Percentiles rank a stretch among this genome's conserved stretches.
Conservation (phyloP, 2,113 vertebrate species). For the Leucoraja erinaceus region DNA sequence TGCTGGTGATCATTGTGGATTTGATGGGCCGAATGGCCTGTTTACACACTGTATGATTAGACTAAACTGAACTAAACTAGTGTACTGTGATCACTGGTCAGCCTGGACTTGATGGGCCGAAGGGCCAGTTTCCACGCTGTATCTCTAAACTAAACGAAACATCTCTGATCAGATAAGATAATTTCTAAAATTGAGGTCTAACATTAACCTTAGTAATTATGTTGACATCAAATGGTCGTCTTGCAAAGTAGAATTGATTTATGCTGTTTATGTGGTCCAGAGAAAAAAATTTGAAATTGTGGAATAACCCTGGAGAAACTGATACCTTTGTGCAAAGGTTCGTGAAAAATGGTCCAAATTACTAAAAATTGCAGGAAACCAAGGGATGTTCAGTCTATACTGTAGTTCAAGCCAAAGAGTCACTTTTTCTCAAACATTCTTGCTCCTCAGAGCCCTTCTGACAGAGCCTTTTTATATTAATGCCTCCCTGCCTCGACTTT, state of each 20-base stretch:
- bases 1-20: no score
- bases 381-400: not conserved
- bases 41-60: no score
- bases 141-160: no score
- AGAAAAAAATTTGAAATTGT: not conserved
- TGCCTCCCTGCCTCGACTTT: not conserved
- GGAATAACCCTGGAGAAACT: not conserved
- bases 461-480: not conserved
- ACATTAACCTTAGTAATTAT: not conserved
- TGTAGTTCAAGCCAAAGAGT: no score
- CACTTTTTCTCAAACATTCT: not conserved
- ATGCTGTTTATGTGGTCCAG: not conserved
- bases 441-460: not conserved
- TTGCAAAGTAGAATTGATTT: not conserved
- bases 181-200: not conserved
- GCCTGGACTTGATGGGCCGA: no score
- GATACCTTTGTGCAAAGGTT: not conserved
- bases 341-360: not conserved
- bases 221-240: not conserved
- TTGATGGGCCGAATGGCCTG: no score
- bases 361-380: constrained; percentile 15
- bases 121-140: no score
- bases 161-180: not conserved
- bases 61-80: no score
- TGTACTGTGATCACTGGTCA: no score